Base-by-base conservation (phyloP, 2,888 invertebrate genomes). In the Chymomyza fuscimana region DNA sequence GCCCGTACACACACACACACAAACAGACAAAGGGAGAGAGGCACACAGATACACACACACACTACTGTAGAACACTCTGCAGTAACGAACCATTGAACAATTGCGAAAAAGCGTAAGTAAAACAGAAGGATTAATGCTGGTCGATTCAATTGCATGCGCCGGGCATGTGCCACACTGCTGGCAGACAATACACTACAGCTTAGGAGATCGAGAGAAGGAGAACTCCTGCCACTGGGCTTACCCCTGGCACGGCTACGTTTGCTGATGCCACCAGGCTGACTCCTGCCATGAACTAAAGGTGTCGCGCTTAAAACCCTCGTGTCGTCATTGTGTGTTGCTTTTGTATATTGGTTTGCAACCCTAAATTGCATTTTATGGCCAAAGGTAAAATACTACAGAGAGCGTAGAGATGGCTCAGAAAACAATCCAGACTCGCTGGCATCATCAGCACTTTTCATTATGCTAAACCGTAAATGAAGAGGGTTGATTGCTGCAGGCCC, bases 41-140 rank as follows among this genome's bases (percentile, higher is more conserved):
- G 6, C 40, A 46, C 40, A 12, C 12, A 46, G 12, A 46, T 12
- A 46, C 40, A 46, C 40, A 46, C 40, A 46, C 40, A 46, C 3
- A 12, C 10, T 12, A 46, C 12, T 9, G 7, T 32, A 32, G 32
- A 32, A 46, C 12, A 10, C 12, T 6, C 40, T 4, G 40, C 3
- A 6, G 40, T 46, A 69, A 78, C 67, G 77, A 77, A 77, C 88
- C 88, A 88, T 86, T 84, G 84, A 88, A 88, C 88, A 88, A 88
- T 86, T 83, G 86, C 80, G 72, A 81, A 81, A 63, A 74, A 68
- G 63, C 72, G 67, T 77, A 67, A 77, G 77, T 67, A 80, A 46
- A 46, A 79, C 86, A 89, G 89, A 81, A 86, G 89, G 86, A 88
- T 87, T 87, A 84, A 87, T 87, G 89, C 87, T 86, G 89, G 87